Base-by-base conservation (phyloP, 2,888 invertebrate species). In the Pemphredon lugubris region DNA sequence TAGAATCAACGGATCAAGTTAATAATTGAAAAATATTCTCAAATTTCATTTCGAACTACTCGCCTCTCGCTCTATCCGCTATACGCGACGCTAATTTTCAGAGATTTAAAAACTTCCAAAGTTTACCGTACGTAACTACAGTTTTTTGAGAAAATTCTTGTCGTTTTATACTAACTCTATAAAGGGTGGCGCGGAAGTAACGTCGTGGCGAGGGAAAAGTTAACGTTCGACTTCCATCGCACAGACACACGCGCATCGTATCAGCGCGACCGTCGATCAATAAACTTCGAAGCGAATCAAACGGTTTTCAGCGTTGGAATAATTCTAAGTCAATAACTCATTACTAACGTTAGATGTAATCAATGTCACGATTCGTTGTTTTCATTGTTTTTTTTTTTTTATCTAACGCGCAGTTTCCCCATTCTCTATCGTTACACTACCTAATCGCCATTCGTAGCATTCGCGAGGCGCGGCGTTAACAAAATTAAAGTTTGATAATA, bases 271-370 rank as follows among this genome's bases (percentile, higher is more conserved):
- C 16, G 34, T 18, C 13, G 32, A 50, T 40, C 26, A 23, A 53
- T 40, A 23, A 72, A 53, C 21, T 55, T 18, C 11, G 20, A 57
- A 40, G 11, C 13, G 39, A 26, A 34, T 51, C 50, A 50, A 30
- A 11, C 20, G 21, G 21, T 21, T 6, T 57, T 57, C 32, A 13
- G 5, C 37, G 34, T 45, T 18, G 14, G 13, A 54, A 47, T 66
- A 51, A 66, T 45, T 54, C 44, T 34, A 73, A 51, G 55, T 60
- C 55, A 51, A 48, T 65, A 72, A 69, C 53, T 39, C 13, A 42
- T 64, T 34, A 18, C 47, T 48, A 59, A 60, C 18, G 1, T 37
- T 51, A 55, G 30, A 16, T 2, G 32, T 37, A 23, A 53, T 37
- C 4, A 34, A 32, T 45, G 48, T 73, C 45, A 44, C 44, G 13